Conservation (phyloP, 2,797 vertebrate genomes). For the Tinamus major region DNA sequence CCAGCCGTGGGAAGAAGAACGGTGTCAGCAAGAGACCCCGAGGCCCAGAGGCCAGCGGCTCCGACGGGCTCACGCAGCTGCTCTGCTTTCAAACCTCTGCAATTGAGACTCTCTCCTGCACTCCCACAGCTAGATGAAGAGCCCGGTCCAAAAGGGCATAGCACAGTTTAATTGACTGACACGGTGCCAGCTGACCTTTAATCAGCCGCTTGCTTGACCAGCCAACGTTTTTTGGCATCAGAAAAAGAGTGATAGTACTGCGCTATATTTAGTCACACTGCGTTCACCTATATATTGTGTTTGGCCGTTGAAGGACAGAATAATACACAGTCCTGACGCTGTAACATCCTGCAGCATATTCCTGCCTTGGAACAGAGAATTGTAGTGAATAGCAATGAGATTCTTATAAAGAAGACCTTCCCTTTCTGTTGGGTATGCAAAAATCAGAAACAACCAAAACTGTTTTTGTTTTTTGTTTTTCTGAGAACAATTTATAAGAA, state of each 20-base stretch:
- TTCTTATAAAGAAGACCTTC: neutral
- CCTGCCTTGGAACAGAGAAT: neutral
- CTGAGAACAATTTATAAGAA: conserved; percentile 48
- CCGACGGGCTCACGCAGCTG: neutral
- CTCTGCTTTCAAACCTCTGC: neutral
- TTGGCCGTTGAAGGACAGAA: neutral
- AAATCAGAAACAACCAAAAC: neutral
- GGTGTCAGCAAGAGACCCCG: neutral
- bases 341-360: neutral
- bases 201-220: neutral
- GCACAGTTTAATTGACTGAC: neutral
- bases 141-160: neutral
- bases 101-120: neutral
- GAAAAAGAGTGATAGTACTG: neutral
- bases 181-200: neutral
- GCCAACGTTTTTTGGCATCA: neutral
- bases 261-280: neutral
- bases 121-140: neutral
- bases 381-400: neutral
- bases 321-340: neutral
- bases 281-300: neutral
- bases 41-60: neutral
- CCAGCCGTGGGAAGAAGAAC: neutral
- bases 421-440: neutral
- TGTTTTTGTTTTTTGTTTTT: neutral